phyloP scores from a whole-genome alignment of 2,888 invertebrate genomes.

The Callyntrura sp. region DNA sequence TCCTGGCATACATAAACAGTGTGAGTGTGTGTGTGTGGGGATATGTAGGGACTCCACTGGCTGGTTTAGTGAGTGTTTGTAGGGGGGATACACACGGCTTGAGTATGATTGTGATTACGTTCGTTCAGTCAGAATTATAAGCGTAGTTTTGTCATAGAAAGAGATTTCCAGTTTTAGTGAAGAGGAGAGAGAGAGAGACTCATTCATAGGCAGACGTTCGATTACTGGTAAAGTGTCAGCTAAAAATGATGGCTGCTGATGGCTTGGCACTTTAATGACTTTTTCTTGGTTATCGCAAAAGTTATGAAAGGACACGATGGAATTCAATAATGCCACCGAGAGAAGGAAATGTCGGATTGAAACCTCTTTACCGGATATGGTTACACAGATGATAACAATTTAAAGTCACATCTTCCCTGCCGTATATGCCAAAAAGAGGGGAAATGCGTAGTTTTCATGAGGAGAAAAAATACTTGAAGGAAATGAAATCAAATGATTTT shows the following conservation, averaged over 20 bases:
- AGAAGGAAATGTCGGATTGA: slow-evolving; percentile 12
- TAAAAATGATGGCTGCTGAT: slow-evolving; percentile 62
- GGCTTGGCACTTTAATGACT: slow-evolving; percentile 66
- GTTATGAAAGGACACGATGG: slow-evolving; percentile 44
- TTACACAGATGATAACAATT: slow-evolving; percentile 13
- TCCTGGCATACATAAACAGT: neutral
- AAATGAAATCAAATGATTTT: neutral
- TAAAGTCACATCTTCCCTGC: neutral
- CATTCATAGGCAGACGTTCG: slow-evolving; percentile 12
- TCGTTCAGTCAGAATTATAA: too few relatives aligned
- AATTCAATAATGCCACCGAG: slow-evolving; percentile 38
- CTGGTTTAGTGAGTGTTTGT: too few relatives aligned
- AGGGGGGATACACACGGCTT: neutral
- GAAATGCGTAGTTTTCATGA: neutral
- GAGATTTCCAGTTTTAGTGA: neutral
- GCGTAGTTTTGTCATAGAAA: neutral
- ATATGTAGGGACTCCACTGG: too few relatives aligned
- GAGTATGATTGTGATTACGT: slow-evolving; percentile 18
- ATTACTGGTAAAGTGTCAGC: slow-evolving; percentile 56
- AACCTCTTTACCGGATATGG: neutral
- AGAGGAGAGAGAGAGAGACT: slow-evolving; percentile 3
- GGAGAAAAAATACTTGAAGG: neutral
- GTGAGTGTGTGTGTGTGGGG: neutral
- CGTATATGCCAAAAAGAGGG: too few relatives aligned
- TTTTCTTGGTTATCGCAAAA: slow-evolving; percentile 54